Conservation (phyloP, 2,797 vertebrate genomes). For the Euthynnus affinis region DNA sequence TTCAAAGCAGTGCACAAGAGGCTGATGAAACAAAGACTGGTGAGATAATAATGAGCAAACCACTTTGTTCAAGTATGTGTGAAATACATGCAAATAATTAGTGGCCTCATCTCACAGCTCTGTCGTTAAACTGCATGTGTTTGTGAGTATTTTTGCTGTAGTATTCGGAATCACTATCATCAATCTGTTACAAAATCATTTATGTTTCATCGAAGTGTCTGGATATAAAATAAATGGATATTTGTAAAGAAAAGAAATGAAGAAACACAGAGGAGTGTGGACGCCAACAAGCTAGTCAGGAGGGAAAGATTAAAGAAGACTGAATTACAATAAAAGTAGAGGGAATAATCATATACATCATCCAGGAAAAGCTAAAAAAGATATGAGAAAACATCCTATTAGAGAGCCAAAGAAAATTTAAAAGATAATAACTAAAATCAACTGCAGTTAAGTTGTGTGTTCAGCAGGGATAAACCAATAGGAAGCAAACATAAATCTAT, state of each 20-base stretch:
- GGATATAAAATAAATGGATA: conserved; percentile 1
- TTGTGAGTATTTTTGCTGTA: background rate
- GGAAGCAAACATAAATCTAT: background rate
- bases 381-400: background rate
- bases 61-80: conserved; percentile 57
- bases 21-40: conserved; percentile 48
- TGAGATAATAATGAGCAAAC: conserved; percentile 48
- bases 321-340: background rate
- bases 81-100: conserved; percentile 59
- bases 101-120: conserved; percentile 39
- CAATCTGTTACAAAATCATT: conserved; percentile 10
- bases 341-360: conserved; percentile 8
- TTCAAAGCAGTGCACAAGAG: conserved; percentile 37
- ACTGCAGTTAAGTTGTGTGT: background rate
- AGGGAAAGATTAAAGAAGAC: conserved; percentile 3
- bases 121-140: background rate
- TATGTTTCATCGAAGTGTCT: conserved; percentile 11
- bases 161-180: conserved; percentile 34
- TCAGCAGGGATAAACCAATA: background rate
- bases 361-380: background rate
- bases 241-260: conserved; percentile 23
- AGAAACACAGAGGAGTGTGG: background rate
- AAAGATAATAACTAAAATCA: background rate
- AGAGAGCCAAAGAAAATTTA: background rate
- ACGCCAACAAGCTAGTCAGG: conserved; percentile 11